Evolutionary conservation across 2,113 vertebrate species (phyloP), one percentile per base, ranked within the genome.

Genomic region (Scomber colias): DNA sequence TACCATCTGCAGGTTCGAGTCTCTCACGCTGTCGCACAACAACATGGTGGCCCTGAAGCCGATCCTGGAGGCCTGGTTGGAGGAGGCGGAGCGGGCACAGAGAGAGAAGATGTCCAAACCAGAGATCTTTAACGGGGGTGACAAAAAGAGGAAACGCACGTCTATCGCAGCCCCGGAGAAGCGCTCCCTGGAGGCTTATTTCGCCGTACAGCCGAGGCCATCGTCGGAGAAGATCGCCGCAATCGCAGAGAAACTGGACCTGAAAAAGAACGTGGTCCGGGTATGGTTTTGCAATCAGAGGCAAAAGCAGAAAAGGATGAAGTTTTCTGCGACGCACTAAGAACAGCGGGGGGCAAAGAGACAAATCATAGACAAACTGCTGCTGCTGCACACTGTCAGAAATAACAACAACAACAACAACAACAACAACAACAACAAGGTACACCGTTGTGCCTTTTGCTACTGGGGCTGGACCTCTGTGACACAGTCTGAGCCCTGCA

Each of bases 41-140:
- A 98, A 98, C 94, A 98, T 98, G 97, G 96, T 98, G 84, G 97
- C 97, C 45, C 96, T 98, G 35, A 98, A 98, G 65, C 97, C 97
- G 66, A 98, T 98, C 88, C 92, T 98, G 31, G 96, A 98, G 93
- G 97, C 97, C 4, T 98, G 97, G 97, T 86, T 98, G 89, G 97
- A 98, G 89, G 97, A 98, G 91, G 97, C 97, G 1, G 97, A 98
- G 91, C 87, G 96, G 71, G 97, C 96, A 0, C 97, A 98, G 92
- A 84, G 97, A 53, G 97, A 97, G 93, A 97, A 97, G 91, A 96
- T 97, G 95, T 89, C 96, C 93, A 98, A 98, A 74, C 97, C 97
- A 0, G 97, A 97, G 90, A 95, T 97, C 81, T 97, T 97, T 90
- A 96, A 90, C 45, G 95, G 94, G 0, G 96, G 96, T 0, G 97